Conservation (phyloP, 37 sponge, comb jelly and placozoan genomes). For the Haliclona indistincta region DNA sequence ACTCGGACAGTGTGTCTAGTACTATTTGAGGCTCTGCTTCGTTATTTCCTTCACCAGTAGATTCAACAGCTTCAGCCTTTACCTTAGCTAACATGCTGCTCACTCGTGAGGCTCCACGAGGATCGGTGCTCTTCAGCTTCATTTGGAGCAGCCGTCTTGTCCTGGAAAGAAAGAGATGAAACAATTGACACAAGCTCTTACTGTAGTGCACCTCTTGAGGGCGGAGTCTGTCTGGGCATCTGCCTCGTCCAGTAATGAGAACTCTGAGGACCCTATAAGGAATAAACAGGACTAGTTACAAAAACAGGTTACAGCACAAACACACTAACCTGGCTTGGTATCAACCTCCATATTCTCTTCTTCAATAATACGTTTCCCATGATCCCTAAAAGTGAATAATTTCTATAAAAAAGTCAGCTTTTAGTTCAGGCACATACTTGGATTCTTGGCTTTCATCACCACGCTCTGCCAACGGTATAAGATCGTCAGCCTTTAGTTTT, state of each 20-base stretch:
- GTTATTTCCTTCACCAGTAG: not conserved
- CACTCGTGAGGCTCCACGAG: constrained; percentile 53
- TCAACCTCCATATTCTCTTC: constrained; percentile 19
- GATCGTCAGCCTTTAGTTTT: constrained; percentile 58
- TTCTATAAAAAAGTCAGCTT: not conserved
- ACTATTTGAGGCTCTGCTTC: constrained; percentile 41
- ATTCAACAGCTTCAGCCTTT: constrained; percentile 18
- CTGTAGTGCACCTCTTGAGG: not conserved
- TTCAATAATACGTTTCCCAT: not conserved
- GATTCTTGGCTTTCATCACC: not conserved
- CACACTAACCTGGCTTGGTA: not conserved
- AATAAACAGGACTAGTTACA: too few species aligned
- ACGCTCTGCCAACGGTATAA: constrained; percentile 31
- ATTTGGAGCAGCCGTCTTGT: constrained; percentile 48
- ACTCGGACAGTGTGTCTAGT: constrained; percentile 80
- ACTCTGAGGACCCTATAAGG: not conserved
- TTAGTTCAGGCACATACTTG: constrained; percentile 33
- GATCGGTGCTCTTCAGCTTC: not conserved
- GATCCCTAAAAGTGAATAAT: not conserved
- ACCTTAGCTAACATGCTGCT: constrained; percentile 30
- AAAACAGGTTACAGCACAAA: not conserved
- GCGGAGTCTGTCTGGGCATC: not conserved
- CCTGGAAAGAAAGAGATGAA: constrained; percentile 6
- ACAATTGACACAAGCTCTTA: not conserved
- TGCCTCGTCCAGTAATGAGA: constrained; percentile 5